Conservation (phyloP, 2,888 invertebrate species). For the Blastobasis adustella region DNA sequence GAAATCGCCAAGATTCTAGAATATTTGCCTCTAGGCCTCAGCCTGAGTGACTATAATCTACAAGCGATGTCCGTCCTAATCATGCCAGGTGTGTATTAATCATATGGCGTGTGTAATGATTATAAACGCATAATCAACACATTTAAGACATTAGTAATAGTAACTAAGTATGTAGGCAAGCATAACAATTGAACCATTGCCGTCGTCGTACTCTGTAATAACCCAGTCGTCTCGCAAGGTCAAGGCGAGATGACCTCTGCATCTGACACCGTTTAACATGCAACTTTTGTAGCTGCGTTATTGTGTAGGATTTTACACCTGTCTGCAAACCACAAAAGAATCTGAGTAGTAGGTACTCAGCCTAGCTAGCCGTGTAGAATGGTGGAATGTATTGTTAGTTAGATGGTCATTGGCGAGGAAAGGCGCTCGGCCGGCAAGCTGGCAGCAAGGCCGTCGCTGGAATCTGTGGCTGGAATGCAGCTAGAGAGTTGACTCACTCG, state of each 20-base stretch:
- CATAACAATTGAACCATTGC: background rate
- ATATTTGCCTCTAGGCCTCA: too few species aligned
- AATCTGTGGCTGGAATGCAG: slow-evolving; percentile 36
- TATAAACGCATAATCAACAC: too few species aligned
- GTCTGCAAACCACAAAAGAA: slow-evolving; percentile 16
- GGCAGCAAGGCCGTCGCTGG: slow-evolving; percentile 33
- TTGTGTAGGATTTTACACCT: background rate
- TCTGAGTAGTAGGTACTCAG: slow-evolving; percentile 4
- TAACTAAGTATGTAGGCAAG: too few species aligned
- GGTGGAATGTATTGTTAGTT: slow-evolving; percentile 18
- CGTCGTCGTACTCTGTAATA: background rate
- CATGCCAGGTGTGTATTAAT: too few species aligned
- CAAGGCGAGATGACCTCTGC: slow-evolving; percentile 6
- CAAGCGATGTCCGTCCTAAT: too few species aligned
- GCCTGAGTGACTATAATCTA: too few species aligned
- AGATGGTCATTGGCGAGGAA: slow-evolving; percentile 23
- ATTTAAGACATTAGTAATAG: too few species aligned
- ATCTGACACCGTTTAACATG: background rate
- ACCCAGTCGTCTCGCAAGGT: slow-evolving; percentile 4
- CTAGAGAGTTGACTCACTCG: slow-evolving; percentile 47
- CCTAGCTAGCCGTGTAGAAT: background rate
- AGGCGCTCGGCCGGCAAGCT: slow-evolving; percentile 31
- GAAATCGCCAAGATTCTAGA: too few species aligned
- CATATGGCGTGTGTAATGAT: too few species aligned
- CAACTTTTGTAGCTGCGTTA: background rate